phyloP scores from a whole-genome alignment of 2,797 vertebrate species.

The Dicrostonyx torquatus region DNA sequence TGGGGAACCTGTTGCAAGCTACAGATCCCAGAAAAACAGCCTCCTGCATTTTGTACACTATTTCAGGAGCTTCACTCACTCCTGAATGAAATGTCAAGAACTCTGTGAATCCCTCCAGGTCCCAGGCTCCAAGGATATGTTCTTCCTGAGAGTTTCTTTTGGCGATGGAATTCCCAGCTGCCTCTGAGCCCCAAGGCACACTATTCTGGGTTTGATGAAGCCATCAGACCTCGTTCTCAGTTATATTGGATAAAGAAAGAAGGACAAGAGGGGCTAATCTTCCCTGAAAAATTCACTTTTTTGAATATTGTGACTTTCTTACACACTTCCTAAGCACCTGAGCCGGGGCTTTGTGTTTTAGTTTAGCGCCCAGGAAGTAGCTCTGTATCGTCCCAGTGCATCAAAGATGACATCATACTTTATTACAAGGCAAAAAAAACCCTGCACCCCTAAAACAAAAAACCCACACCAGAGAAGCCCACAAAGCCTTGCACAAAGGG shows the following conservation, averaged over 20 bases:
- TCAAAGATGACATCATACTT: background rate
- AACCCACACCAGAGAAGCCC: background rate
- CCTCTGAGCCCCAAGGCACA: background rate
- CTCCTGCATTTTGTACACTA: background rate
- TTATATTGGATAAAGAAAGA: background rate
- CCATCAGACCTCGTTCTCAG: background rate
- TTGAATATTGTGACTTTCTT: slow-evolving; percentile 22
- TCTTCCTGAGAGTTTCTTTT: background rate
- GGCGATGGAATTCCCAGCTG: background rate
- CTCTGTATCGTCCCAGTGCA: background rate
- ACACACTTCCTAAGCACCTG: background rate
- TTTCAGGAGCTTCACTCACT: background rate
- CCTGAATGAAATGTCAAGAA: background rate
- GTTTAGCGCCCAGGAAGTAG: background rate
- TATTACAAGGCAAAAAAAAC: slow-evolving; percentile 14
- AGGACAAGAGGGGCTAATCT: background rate
- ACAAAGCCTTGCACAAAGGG: background rate
- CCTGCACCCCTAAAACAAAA: background rate
- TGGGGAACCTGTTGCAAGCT: background rate
- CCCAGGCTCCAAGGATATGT: background rate
- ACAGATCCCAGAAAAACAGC: background rate
- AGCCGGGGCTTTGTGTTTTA: background rate
- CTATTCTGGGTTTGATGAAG: background rate
- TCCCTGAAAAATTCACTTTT: background rate
- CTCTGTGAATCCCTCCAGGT: background rate